phyloP scores from a whole-genome alignment of 1,140 invertebrate species.

The Prorops nasuta region DNA sequence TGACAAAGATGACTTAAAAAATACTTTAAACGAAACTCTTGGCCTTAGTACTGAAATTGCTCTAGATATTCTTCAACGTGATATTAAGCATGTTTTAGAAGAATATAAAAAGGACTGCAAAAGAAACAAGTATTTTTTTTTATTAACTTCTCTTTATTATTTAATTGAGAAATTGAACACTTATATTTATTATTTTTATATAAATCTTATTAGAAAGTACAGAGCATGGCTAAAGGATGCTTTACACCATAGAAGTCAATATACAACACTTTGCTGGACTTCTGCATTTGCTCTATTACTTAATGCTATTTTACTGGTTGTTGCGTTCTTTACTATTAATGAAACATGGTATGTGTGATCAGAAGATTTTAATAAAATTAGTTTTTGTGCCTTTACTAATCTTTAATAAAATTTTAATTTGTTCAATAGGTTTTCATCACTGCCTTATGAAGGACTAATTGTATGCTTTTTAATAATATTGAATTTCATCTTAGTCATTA shows the following conservation, averaged over 20 bases:
- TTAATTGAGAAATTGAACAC: constrained; percentile 17
- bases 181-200: constrained; percentile 14
- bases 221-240: constrained; percentile 59
- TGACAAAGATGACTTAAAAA: constrained; percentile 5
- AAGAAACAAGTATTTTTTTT: constrained; percentile 42
- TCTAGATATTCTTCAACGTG: constrained; percentile 52
- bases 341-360: constrained; percentile 37
- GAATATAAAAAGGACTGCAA: constrained; percentile 48
- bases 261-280: constrained; percentile 68
- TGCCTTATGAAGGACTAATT: constrained; percentile 53
- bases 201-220: constrained; percentile 46
- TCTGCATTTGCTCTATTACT: constrained; percentile 59
- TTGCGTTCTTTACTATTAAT: constrained; percentile 45
- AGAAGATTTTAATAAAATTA: constrained; percentile 2
- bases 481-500: constrained; percentile 63
- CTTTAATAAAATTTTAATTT: constrained; percentile 17
- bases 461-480: constrained; percentile 55
- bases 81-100: constrained; percentile 51
- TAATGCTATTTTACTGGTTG: constrained; percentile 49
- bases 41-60: constrained; percentile 53
- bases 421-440: constrained; percentile 47
- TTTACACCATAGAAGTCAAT: constrained; percentile 62
- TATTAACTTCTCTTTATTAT: constrained; percentile 12
- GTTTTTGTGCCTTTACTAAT: constrained; percentile 1
- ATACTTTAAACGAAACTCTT: constrained; percentile 28